These are phyloP conservation scores for Tachysurus vachellii DNA, from an alignment of 2,113 vertebrate species.

Conservation along the genomic window DNA sequence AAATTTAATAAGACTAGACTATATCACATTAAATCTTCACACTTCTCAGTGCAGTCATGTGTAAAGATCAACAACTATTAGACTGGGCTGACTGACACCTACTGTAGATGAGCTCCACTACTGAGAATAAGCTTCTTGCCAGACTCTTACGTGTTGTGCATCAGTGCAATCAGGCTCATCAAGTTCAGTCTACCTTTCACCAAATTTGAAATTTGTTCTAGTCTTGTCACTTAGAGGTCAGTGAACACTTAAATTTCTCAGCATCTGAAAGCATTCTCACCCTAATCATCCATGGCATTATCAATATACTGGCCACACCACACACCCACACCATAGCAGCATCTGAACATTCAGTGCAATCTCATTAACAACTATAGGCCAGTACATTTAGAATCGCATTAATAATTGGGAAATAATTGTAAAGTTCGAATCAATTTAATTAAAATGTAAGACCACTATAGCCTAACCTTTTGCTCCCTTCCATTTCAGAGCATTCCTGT, in stretches of 20 bases:
- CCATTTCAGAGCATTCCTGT: background rate
- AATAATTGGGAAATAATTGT: slow-evolving; percentile 17
- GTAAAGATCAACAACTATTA: background rate
- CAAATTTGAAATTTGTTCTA: slow-evolving; percentile 1
- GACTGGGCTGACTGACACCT: background rate
- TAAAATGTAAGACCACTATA: background rate
- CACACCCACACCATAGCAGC: background rate
- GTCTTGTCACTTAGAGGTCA: slow-evolving; percentile 17
- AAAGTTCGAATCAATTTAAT: background rate
- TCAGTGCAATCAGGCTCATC: background rate
- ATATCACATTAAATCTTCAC: background rate
- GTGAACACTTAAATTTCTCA: background rate
- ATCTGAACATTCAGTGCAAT: background rate
- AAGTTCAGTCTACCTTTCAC: slow-evolving; percentile 9
- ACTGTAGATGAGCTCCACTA: background rate
- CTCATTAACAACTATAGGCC: slow-evolving; percentile 7
- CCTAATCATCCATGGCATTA: background rate
- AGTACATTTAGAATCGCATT: background rate
- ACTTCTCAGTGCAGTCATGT: background rate
- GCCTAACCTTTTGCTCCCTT: background rate
- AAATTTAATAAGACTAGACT: background rate
- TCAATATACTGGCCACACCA: background rate
- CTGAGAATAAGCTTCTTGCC: background rate
- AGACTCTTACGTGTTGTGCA: background rate
- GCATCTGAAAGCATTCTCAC: background rate